phyloP scores from a whole-genome alignment of 1,140 invertebrate genomes.

The Ceratoteleas bidentatus region DNA sequence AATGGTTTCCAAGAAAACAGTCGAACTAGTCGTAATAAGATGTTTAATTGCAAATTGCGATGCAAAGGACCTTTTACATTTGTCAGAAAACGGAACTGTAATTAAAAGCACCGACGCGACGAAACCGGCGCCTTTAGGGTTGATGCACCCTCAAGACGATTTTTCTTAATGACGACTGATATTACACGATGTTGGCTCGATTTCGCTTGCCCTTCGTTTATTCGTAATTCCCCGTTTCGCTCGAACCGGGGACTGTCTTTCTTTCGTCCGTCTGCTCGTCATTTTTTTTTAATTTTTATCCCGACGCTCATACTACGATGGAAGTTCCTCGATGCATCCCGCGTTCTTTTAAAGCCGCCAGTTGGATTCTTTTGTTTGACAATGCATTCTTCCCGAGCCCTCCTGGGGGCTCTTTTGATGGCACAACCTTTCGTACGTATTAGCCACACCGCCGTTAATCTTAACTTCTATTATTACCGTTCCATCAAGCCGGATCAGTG shows the following conservation, averaged over 20 bases:
- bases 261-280: constrained; percentile 39
- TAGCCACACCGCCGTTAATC: constrained; percentile 62
- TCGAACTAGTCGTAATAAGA: background rate
- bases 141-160: constrained; percentile 56
- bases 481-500: constrained; percentile 35
- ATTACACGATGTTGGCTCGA: constrained; percentile 65
- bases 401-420: constrained; percentile 57
- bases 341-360: constrained; percentile 61
- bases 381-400: constrained; percentile 54
- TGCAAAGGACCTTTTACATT: constrained; percentile 26
- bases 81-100: constrained; percentile 47
- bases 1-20: background rate
- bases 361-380: constrained; percentile 62
- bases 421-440: constrained; percentile 57
- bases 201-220: constrained; percentile 53
- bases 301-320: constrained; percentile 61
- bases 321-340: constrained; percentile 59
- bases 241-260: constrained; percentile 49
- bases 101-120: constrained; percentile 67
- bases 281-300: constrained; percentile 55
- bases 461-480: constrained; percentile 55
- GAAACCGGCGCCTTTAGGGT: constrained; percentile 41
- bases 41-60: constrained; percentile 17
- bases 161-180: constrained; percentile 65
- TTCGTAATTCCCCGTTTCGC: constrained; percentile 45